phyloP scores from a whole-genome alignment of 2,113 vertebrate genomes.

The Struthio camelus region DNA sequence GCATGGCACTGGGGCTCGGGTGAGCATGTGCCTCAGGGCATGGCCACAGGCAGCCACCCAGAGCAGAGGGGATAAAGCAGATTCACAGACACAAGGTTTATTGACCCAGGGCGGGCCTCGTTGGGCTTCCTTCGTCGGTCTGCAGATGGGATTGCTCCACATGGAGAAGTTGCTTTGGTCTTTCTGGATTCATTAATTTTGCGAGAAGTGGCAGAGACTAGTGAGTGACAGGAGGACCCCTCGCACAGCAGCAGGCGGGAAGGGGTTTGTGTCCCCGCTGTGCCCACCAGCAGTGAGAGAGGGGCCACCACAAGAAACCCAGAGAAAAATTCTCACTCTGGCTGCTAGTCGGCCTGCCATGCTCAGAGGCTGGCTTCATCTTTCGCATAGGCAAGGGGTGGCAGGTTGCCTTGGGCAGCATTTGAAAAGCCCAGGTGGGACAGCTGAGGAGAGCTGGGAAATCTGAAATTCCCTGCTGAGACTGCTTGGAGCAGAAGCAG shows the following conservation, averaged over 20 bases:
- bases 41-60: fast-evolving
- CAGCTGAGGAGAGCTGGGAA: not conserved
- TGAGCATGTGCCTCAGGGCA: fast-evolving
- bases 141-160: not conserved
- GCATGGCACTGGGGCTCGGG: too few species aligned
- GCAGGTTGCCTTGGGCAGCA: not conserved
- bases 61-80: not conserved
- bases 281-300: not conserved
- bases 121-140: not conserved
- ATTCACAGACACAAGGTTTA: not conserved
- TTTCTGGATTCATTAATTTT: not conserved
- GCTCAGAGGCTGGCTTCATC: not conserved
- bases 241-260: not conserved
- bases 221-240: fast-evolving
- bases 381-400: not conserved
- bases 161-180: too few species aligned
- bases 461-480: not conserved
- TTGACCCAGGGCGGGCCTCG: not conserved
- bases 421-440: not conserved
- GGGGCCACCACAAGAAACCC: not conserved
- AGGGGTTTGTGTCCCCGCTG: not conserved
- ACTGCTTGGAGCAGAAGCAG: not conserved
- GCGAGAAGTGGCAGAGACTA: not conserved
- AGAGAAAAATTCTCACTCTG: not conserved
- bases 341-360: fast-evolving